phyloP scores from a whole-genome alignment of 2,888 invertebrate genomes.

The Brachypalpus laphriformis region DNA sequence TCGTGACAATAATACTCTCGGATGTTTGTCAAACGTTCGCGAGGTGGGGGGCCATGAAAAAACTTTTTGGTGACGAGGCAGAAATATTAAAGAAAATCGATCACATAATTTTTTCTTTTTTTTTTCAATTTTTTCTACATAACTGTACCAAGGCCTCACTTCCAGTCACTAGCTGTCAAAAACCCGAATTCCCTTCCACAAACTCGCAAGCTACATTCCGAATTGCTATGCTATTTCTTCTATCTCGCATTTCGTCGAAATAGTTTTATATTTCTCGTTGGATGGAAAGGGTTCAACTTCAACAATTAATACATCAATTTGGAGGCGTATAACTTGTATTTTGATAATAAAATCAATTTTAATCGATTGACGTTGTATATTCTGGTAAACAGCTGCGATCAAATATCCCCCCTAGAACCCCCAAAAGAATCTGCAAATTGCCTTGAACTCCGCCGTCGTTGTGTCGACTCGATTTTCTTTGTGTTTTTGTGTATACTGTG shows the following conservation, averaged over 20 bases:
- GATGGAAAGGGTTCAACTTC: not conserved
- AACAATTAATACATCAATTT: slow-evolving; percentile 15
- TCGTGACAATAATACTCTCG: no score
- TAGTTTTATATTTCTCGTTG: slow-evolving; percentile 37
- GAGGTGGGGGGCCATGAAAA: no score
- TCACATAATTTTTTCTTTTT: not conserved
- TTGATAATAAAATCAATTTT: slow-evolving; percentile 28
- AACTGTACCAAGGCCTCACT: not conserved
- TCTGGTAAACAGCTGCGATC: slow-evolving; percentile 48
- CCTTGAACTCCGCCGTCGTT: not conserved
- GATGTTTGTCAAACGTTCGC: no score
- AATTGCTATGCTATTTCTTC: slow-evolving; percentile 9
- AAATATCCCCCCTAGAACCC: not conserved
- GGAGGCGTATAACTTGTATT: slow-evolving; percentile 50
- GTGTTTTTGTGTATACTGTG: slow-evolving; percentile 27
- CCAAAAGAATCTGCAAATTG: not conserved
- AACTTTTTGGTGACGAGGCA: no score
- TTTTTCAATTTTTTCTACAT: not conserved
- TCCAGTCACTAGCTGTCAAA: slow-evolving; percentile 6
- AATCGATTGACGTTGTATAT: slow-evolving; percentile 33
- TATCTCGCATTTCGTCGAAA: slow-evolving; percentile 11
- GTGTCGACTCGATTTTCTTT: slow-evolving; percentile 22
- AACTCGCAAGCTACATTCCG: slow-evolving; percentile 28
- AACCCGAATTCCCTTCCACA: not conserved
- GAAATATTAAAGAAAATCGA: no score